Percentiles rank a stretch among this genome's conserved stretches.
phyloP scores from a whole-genome alignment of 2,113 vertebrate species.

The Sinocyclocheilus maitianheensis region DNA sequence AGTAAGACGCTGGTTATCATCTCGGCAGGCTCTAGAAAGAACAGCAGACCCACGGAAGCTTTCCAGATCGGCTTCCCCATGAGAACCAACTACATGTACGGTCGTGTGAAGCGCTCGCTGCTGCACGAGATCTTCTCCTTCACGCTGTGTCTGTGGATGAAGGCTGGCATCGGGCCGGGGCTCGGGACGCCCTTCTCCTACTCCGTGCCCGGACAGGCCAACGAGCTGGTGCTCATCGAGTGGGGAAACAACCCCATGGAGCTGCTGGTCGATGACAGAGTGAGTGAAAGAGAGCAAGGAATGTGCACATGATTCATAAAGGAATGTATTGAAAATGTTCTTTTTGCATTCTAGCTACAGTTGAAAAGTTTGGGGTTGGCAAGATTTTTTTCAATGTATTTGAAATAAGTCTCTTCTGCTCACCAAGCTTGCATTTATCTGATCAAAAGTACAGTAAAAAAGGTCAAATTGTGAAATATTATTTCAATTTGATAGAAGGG shows the following conservation, averaged over 20 bases:
- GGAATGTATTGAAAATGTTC: no score
- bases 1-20: background rate
- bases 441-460: background rate
- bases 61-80: constrained; percentile 81
- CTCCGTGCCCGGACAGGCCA: constrained; percentile 77
- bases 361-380: no score
- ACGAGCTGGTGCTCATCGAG: constrained; percentile 80
- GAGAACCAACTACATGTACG: constrained; percentile 79
- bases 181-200: constrained; percentile 80
- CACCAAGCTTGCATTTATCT: background rate
- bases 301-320: background rate
- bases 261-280: constrained; percentile 78
- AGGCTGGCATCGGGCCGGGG: constrained; percentile 63
- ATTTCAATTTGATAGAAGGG: background rate
- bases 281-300: constrained; percentile 51
- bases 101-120: constrained; percentile 72
- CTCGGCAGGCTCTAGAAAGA: constrained; percentile 65
- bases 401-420: background rate
- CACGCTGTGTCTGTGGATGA: constrained; percentile 79
- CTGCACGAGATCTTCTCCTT: constrained; percentile 77
- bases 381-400: no score
- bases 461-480: background rate
- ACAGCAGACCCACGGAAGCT: constrained; percentile 56
- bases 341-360: no score
- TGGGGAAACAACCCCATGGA: constrained; percentile 80